Conservation (phyloP, 1,140 invertebrate species). For the Pseudomyrmex pallidus region DNA sequence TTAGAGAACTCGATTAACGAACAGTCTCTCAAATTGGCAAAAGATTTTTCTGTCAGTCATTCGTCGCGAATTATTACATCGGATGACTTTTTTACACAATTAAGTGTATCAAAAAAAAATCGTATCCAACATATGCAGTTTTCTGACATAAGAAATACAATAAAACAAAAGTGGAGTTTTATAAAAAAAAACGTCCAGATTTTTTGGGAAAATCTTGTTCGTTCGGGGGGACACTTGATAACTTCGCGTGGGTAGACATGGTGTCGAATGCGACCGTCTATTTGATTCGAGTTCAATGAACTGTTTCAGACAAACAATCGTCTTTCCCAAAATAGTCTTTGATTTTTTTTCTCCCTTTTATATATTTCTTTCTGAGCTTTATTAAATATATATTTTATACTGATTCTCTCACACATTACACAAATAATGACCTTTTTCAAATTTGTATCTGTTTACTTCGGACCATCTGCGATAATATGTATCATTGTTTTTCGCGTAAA, state of each 20-base stretch:
- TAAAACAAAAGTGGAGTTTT: not conserved
- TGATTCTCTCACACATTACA: too few relatives aligned
- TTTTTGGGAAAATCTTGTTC: not conserved
- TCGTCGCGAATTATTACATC: not conserved
- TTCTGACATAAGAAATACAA: not conserved
- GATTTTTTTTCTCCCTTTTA: not conserved
- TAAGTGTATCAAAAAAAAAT: too few relatives aligned
- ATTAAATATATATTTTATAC: too few relatives aligned
- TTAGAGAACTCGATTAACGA: not conserved
- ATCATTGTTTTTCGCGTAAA: too few relatives aligned
- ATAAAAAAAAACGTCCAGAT: not conserved
- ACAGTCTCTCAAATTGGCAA: not conserved
- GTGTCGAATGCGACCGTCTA: not conserved
- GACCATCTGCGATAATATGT: too few relatives aligned
- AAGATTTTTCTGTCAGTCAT: not conserved
- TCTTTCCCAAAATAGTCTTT: not conserved
- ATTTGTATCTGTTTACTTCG: too few relatives aligned
- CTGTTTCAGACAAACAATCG: conserved; percentile 3
- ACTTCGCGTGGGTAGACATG: not conserved
- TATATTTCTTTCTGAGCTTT: too few relatives aligned
- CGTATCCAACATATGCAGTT: too few relatives aligned
- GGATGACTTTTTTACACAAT: too few relatives aligned
- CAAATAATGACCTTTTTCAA: too few relatives aligned
- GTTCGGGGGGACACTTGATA: not conserved
- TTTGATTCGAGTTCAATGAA: not conserved